phyloP scores from a whole-genome alignment of 92 coral and sea anemone species.

The Palythoa grandis region DNA sequence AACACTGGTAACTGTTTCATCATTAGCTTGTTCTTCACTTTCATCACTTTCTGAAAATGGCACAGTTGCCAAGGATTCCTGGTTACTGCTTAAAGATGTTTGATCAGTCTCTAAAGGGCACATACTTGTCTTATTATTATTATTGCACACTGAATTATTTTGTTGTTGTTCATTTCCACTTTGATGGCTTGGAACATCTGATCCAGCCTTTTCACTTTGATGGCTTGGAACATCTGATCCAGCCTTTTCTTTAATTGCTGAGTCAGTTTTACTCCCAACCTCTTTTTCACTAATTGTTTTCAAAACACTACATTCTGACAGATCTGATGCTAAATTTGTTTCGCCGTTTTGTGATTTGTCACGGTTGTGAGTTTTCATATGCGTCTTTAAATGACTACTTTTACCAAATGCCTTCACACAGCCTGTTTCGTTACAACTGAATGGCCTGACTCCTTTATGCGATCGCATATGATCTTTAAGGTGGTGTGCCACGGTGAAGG shows the following conservation, averaged over 20 bases:
- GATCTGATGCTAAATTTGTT: background rate
- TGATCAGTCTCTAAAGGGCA: background rate
- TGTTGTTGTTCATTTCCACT: background rate
- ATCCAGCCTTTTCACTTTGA: background rate
- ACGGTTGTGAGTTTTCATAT: slow-evolving; percentile 38
- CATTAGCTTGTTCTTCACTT: background rate
- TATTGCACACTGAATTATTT: background rate
- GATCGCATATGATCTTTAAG: slow-evolving; percentile 45
- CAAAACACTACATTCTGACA: background rate
- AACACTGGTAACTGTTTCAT: background rate
- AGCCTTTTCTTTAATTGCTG: background rate
- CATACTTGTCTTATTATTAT: background rate
- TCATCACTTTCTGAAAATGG: background rate
- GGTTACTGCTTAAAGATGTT: background rate
- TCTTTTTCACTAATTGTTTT: background rate
- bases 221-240: background rate
- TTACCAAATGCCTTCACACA: slow-evolving; percentile 43
- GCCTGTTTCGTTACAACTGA: slow-evolving; percentile 34
- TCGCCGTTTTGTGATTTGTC: slow-evolving; percentile 3
- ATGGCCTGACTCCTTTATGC: slow-evolving; percentile 53
- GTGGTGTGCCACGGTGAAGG: slow-evolving; percentile 54
- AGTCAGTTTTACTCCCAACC: background rate
- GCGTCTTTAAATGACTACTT: slow-evolving; percentile 33
- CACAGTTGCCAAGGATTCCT: background rate
- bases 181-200: background rate